phyloP scores from a whole-genome alignment of 2,113 vertebrate genomes.

The Lamprotornis superbus region DNA sequence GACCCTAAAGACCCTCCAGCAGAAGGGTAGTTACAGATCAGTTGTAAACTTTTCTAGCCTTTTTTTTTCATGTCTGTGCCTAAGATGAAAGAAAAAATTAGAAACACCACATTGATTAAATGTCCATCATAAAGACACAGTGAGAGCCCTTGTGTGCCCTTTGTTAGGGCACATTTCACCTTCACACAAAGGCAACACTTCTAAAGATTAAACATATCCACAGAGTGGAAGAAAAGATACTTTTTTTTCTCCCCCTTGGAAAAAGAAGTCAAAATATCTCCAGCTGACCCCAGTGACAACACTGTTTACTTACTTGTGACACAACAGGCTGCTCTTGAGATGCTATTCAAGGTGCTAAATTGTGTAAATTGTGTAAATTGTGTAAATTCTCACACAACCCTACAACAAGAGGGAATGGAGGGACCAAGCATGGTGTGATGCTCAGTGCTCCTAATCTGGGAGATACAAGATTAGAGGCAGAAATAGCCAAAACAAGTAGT shows the following conservation, averaged over 20 bases:
- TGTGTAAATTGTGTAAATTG: neutral
- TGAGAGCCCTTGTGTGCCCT: neutral
- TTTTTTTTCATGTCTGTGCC: neutral
- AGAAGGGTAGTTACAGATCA: neutral
- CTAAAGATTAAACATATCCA: neutral
- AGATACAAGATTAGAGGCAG: neutral
- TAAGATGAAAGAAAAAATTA: neutral
- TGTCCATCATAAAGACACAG: neutral
- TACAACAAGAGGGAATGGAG: neutral
- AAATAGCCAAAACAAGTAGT: neutral
- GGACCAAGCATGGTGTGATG: accelerated
- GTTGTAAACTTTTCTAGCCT: neutral
- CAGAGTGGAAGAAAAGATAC: neutral
- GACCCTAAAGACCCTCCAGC: neutral
- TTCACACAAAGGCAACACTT: neutral
- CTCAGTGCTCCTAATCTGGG: neutral
- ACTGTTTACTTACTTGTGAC: neutral
- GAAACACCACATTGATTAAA: neutral
- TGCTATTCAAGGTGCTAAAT: neutral
- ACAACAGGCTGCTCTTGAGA: neutral
- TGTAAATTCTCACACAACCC: neutral
- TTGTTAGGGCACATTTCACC: neutral
- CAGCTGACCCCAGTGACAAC: neutral
- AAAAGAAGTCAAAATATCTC: neutral
- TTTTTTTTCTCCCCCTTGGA: accelerated